phyloP scores from a whole-genome alignment of 1,140 invertebrate species.

The Cydia strobilella region DNA sequence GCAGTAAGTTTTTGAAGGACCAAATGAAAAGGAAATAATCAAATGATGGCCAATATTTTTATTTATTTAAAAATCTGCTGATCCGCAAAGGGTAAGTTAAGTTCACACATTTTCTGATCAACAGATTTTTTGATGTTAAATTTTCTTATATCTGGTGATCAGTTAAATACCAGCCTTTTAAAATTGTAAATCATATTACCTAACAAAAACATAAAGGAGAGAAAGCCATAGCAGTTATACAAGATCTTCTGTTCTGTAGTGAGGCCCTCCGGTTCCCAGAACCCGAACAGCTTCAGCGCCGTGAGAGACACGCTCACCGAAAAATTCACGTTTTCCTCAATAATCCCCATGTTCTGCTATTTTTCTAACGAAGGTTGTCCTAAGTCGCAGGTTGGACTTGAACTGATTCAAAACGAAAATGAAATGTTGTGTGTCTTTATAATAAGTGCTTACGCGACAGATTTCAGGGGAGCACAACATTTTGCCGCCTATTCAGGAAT shows the following conservation, averaged over 20 bases:
- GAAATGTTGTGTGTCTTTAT: background rate
- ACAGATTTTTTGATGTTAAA: too few species aligned
- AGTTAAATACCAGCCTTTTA: too few species aligned
- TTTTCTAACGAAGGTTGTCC: background rate
- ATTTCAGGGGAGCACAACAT: conserved; percentile 17
- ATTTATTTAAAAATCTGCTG: too few species aligned
- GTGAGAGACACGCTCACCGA: conserved; percentile 54
- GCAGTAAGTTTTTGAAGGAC: too few species aligned
- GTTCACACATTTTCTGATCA: too few species aligned
- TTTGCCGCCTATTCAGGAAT: background rate
- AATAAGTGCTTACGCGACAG: background rate
- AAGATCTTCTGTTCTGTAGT: conserved; percentile 36
- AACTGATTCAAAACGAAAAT: background rate
- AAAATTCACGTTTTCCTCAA: conserved; percentile 47
- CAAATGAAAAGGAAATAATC: too few species aligned
- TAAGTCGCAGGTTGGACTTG: background rate
- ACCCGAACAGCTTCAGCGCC: conserved; percentile 53
- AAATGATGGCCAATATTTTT: too few species aligned
- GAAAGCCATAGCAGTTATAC: conserved; percentile 53
- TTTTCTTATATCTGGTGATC: too few species aligned
- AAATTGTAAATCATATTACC: conserved; percentile 44
- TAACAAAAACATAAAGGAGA: conserved; percentile 59
- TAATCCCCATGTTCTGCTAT: conserved; percentile 32
- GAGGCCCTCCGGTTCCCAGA: conserved; percentile 52
- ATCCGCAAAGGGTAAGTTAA: too few species aligned